These are phyloP conservation scores for Polietes domitor DNA, from an alignment of 2,888 invertebrate species.

Conservation along the genomic window DNA sequence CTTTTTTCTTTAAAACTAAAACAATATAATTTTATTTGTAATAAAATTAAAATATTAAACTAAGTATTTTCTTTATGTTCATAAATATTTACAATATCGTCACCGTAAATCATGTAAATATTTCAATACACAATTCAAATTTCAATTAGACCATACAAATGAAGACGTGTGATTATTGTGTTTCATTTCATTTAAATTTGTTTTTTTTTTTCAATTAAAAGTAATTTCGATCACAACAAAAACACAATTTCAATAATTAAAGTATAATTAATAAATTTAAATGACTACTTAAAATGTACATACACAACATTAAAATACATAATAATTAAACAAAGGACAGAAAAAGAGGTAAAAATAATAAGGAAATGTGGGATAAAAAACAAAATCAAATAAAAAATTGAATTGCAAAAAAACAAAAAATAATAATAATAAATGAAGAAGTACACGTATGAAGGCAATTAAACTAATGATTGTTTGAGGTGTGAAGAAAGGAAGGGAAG, in stretches of 20 bases:
- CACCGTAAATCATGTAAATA: slow-evolving; percentile 55
- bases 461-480: slow-evolving; percentile 44
- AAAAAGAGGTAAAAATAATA: slow-evolving; percentile 50
- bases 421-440: slow-evolving; percentile 21
- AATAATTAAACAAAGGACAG: slow-evolving; percentile 22
- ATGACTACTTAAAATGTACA: slow-evolving; percentile 58
- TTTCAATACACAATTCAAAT: slow-evolving; percentile 27
- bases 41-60: slow-evolving; percentile 66
- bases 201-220: slow-evolving; percentile 45
- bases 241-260: slow-evolving; percentile 56
- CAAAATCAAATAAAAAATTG: slow-evolving; percentile 27
- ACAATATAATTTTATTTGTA: slow-evolving; percentile 67
- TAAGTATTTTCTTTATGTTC: slow-evolving; percentile 40
- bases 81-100: slow-evolving; percentile 58
- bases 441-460: slow-evolving; percentile 33
- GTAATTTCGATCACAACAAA: slow-evolving; percentile 69
- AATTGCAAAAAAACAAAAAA: slow-evolving; percentile 18
- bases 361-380: slow-evolving; percentile 29
- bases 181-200: slow-evolving; percentile 35
- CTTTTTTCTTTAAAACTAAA: slow-evolving; percentile 63
- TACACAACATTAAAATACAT: slow-evolving; percentile 47
- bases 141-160: slow-evolving; percentile 18
- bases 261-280: slow-evolving; percentile 46
- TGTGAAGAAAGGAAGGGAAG: slow-evolving; percentile 21
- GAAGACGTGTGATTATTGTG: slow-evolving; percentile 23